phyloP scores from a whole-genome alignment of 2,888 invertebrate species.

The Aradus depressus region DNA sequence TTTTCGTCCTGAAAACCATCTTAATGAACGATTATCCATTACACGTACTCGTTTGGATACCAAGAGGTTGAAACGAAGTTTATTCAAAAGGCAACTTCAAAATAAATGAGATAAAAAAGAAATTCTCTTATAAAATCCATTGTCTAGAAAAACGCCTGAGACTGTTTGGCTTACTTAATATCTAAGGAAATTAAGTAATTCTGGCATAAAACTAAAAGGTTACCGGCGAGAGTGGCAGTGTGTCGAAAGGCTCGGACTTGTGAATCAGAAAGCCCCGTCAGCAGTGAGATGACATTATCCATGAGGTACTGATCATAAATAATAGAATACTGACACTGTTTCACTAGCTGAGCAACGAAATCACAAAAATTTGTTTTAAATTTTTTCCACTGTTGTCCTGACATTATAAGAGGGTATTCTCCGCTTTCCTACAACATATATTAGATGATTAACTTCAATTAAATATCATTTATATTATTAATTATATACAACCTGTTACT shows the following conservation, averaged over 20 bases:
- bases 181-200: not conserved
- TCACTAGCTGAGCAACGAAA: conserved; percentile 90
- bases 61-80: too few species aligned
- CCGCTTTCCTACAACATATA: conserved; percentile 94
- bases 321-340: conserved; percentile 96
- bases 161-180: too few species aligned
- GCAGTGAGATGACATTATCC: conserved; percentile 95
- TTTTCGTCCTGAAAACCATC: too few species aligned
- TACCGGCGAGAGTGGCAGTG: conserved; percentile 83
- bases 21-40: too few species aligned
- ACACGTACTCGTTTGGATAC: too few species aligned
- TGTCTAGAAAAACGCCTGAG: too few species aligned
- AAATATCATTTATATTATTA: too few species aligned
- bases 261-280: conserved; percentile 95
- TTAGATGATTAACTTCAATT: too few species aligned
- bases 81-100: too few species aligned
- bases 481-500: too few species aligned
- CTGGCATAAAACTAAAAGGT: conserved; percentile 21
- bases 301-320: conserved; percentile 98
- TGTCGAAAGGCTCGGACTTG: conserved; percentile 90
- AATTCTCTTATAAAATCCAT: too few species aligned
- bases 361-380: conserved; percentile 93
- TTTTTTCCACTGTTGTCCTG: conserved; percentile 94
- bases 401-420: conserved; percentile 95
- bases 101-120: too few species aligned